Base-by-base conservation (phyloP, 2,888 invertebrate genomes). In the Amphipyra tragopoginis region DNA sequence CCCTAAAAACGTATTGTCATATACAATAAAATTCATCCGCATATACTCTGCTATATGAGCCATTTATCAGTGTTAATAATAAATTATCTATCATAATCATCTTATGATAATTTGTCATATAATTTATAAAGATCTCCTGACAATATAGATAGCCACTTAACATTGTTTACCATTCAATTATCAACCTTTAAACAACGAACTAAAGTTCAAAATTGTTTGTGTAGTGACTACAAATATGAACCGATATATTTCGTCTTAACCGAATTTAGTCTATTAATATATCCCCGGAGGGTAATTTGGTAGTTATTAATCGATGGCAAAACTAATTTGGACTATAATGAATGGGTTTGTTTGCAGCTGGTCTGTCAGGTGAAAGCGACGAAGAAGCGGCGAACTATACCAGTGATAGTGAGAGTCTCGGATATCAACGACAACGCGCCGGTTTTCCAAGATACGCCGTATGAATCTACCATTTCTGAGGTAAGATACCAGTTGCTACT, bases 361-460 rank as follows among this genome's bases (percentile, higher is more conserved):
- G 97, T 97, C 73, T 98, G 98, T 89, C 97, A 97, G 74, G 96
- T 98, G 80, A 96, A 96, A 92, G 95, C 97, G 52, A 97, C 97
- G 45, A 96, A 96, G 90, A 97, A 97, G 88, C 97, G 97, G 88
- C 96, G 97, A 74, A 97, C 97, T 69, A 97, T 98, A 89, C 98
- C 98, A 59, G 97, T 98, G 79, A 98, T 98, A 86, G 98, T 98
- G 75, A 95, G 98, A 91, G 97, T 98, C 81, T 98, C 97, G 39
- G 98, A 98, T 93, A 96, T 98, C 87, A 98, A 98, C 87, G 98
- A 98, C 92, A 98, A 98, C 91, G 96, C 97, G 54, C 98, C 98
- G 33, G 95, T 96, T 83, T 98, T 98, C 92, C 95, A 97, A 86
- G 97, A 97, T 85, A 97, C 97, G 64, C 98, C 98, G 48, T 98